These are phyloP conservation scores for Macrosiphum euphorbiae DNA, from an alignment of 2,888 invertebrate genomes.

Conservation along the genomic window DNA sequence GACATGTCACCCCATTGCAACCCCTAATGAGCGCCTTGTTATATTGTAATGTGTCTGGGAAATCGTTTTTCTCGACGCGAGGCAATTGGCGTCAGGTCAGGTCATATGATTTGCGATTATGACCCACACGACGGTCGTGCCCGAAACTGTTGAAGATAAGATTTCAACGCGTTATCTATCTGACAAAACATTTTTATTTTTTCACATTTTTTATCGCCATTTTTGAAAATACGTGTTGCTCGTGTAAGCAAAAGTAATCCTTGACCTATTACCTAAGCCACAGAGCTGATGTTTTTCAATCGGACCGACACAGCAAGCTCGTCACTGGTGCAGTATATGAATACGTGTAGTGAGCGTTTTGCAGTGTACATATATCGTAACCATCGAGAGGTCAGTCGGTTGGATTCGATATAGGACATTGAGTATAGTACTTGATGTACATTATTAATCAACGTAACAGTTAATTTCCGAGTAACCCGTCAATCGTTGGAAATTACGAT, in stretches of 20 bases:
- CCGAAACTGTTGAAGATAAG: too few species aligned
- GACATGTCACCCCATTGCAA: too few species aligned
- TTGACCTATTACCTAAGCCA: not conserved
- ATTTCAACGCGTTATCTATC: not conserved
- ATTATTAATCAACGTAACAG: not conserved
- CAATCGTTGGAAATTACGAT: not conserved
- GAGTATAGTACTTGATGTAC: not conserved
- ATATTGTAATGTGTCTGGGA: not conserved
- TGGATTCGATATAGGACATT: not conserved
- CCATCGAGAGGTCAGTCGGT: not conserved
- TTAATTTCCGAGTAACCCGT: not conserved
- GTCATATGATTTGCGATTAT: not conserved
- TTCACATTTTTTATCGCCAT: not conserved
- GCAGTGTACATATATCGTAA: too few species aligned
- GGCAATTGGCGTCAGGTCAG: not conserved
- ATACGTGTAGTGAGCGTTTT: not conserved
- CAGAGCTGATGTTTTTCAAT: not conserved
- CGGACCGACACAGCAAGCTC: not conserved
- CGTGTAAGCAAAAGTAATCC: not conserved
- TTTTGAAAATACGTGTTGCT: not conserved
- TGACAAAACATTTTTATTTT: not conserved
- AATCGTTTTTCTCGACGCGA: not conserved
- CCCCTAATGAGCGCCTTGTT: too few species aligned
- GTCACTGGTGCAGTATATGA: not conserved
- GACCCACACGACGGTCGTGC: not conserved